phyloP scores from a whole-genome alignment of 2,113 vertebrate species.

The Chrysemys picta region DNA sequence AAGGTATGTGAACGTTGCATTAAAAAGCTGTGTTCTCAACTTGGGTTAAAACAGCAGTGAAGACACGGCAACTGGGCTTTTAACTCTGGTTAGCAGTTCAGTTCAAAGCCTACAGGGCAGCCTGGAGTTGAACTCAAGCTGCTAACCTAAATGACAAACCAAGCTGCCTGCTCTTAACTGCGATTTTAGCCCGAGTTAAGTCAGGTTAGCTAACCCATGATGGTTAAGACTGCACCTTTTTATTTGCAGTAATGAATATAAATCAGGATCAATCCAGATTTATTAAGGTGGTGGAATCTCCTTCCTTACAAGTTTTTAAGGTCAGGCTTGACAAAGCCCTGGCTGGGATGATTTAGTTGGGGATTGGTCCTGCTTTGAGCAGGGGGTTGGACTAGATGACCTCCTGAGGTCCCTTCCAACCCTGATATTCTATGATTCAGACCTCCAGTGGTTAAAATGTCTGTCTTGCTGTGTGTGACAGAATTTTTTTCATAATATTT shows the following conservation, averaged over 20 bases:
- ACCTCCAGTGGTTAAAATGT: fast-evolving
- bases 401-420: too few species aligned
- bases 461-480: too few species aligned
- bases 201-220: neutral
- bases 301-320: too few species aligned
- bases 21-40: neutral
- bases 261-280: neutral
- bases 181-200: neutral
- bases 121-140: neutral
- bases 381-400: too few species aligned
- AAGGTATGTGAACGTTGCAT: neutral
- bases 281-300: too few species aligned
- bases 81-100: neutral
- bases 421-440: neutral
- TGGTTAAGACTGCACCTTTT: neutral
- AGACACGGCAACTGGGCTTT: neutral
- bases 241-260: neutral
- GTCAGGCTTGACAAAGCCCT: too few species aligned
- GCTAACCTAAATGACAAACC: neutral
- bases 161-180: neutral
- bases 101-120: neutral
- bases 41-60: neutral
- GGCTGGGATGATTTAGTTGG: too few species aligned
- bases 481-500: too few species aligned
- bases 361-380: too few species aligned